phyloP scores from a whole-genome alignment of 1,140 invertebrate species.

The Cepaea nemoralis region DNA sequence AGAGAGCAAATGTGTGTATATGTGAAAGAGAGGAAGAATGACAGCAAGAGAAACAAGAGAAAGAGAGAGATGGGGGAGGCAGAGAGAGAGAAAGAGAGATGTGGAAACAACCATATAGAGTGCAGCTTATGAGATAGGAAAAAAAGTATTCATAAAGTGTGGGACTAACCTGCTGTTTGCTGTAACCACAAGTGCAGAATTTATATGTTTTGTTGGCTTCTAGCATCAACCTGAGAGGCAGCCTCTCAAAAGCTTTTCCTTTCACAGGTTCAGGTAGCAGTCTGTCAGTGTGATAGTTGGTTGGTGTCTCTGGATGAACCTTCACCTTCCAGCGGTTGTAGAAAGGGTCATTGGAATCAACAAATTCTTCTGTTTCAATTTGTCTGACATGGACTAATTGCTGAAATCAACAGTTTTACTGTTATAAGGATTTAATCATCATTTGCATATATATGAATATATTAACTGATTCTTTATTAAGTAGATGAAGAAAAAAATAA shows the following conservation, averaged over 20 bases:
- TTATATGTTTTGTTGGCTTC: constrained; percentile 85
- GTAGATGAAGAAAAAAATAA: neutral
- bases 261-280: constrained; percentile 55
- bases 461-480: neutral
- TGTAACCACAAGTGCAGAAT: constrained; percentile 95
- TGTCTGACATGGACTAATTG: neutral
- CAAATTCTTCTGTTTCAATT: neutral
- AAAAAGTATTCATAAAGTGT: neutral
- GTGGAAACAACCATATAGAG: no score
- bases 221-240: constrained; percentile 86
- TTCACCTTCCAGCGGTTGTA: constrained; percentile 35
- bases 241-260: constrained; percentile 78
- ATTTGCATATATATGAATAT: neutral
- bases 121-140: no score
- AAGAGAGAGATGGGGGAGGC: no score
- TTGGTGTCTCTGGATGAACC: constrained; percentile 60
- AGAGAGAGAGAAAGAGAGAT: no score
- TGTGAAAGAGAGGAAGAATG: no score
- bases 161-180: constrained; percentile 81
- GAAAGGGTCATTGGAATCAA: constrained; percentile 40
- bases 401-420: neutral
- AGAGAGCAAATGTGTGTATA: no score
- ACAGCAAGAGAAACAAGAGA: no score
- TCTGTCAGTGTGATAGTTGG: constrained; percentile 48
- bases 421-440: neutral